Evolutionary conservation across 2,888 invertebrate genomes (phyloP), one percentile per base, ranked within the genome.

Genomic region (Patella depressa): DNA sequence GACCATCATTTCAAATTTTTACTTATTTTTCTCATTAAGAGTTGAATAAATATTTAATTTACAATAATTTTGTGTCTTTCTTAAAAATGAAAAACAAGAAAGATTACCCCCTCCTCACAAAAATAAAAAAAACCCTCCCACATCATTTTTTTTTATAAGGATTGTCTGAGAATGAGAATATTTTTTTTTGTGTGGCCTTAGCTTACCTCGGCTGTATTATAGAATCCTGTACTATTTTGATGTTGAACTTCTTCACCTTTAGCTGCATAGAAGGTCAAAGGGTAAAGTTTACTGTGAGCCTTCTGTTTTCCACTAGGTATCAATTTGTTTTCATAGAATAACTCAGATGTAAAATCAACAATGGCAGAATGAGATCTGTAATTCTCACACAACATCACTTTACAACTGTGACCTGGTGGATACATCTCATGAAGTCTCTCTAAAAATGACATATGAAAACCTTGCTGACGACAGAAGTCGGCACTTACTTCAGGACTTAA

Each of bases 281-380:
- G 96, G 88, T 94, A 94, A 87, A 94, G 94, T 71, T 93, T 93
- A 29, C 94, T 94, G 89, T 96, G 96, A 1, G 93, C 92, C 0
- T 95, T 94, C 86, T 95, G 94, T 83, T 94, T 94, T 34, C 95
- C 95, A 75, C 95, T 95, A 17, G 96, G 94, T 74, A 95, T 93
- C 74, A 96, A 92, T 86, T 95, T 94, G 84, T 95, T 95, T 78
- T 95, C 95, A 89, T 96, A 96, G 90, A 96, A 96, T 4, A 95
- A 93, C 85, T 95, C 95, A 0, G 96, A 96, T 0, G 96, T 96
- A 88, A 95, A 95, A 89, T 94, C 94, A 29, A 96, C 95, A 79
- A 96, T 96, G 54, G 95, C 95, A 85, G 95, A 94, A 91, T 96
- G 96, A 0, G 96, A 95, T 72, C 96, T 93, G 90, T 96, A 96